phyloP scores from a whole-genome alignment of 2,797 vertebrate genomes.

The Rachycentron canadum region DNA sequence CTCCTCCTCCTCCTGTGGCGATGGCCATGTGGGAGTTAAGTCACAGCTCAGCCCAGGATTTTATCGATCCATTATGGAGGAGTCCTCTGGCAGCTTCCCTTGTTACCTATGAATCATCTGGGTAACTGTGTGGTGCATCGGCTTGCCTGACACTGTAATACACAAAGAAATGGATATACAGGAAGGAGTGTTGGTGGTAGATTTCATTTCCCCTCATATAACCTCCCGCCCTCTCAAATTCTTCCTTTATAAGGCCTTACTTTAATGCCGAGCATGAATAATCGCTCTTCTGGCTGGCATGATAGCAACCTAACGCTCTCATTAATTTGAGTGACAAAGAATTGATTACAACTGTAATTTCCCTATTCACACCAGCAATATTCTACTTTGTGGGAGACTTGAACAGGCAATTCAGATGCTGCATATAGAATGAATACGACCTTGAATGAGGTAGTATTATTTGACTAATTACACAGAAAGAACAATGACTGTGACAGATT shows the following conservation, averaged over 20 bases:
- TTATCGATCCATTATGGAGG: conserved; percentile 75
- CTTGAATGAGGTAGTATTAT: conserved; percentile 50
- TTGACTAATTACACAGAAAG: conserved; percentile 47
- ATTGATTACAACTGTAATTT: conserved; percentile 65
- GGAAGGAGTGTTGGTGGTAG: conserved; percentile 26
- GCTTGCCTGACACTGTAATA: conserved; percentile 21
- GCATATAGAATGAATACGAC: conserved; percentile 47
- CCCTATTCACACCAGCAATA: conserved; percentile 41
- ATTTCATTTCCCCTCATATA: conserved; percentile 25
- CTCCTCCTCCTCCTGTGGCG: conserved; percentile 42
- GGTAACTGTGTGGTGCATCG: conserved; percentile 54
- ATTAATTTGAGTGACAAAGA: conserved; percentile 64
- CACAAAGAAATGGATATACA: not conserved
- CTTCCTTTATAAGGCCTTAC: conserved; percentile 20
- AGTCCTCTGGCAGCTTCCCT: conserved; percentile 55
- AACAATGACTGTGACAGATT: conserved; percentile 8
- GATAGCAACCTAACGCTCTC: conserved; percentile 45
- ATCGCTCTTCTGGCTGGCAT: conserved; percentile 34
- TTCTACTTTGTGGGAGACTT: conserved; percentile 47
- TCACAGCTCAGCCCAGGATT: conserved; percentile 53
- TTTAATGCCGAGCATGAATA: conserved; percentile 42
- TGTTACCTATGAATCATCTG: conserved; percentile 67
- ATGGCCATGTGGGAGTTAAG: conserved; percentile 61
- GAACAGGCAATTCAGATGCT: conserved; percentile 32
- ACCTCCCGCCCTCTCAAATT: conserved; percentile 7